phyloP scores from a whole-genome alignment of 2,888 invertebrate species.

The Caenorhabditis sp. region DNA sequence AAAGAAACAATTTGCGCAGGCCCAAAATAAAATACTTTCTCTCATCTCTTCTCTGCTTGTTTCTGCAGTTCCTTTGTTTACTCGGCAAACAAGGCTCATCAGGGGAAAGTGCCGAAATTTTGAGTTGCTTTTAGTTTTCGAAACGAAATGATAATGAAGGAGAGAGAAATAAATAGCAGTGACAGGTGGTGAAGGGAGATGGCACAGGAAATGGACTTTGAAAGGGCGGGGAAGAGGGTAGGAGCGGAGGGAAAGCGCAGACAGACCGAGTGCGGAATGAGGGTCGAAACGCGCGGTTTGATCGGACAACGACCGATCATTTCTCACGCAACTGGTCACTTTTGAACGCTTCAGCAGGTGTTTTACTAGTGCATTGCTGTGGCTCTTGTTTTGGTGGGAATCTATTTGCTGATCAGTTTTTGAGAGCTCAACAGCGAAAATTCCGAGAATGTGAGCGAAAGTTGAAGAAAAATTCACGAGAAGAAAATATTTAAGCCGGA shows the following conservation, averaged over 20 bases:
- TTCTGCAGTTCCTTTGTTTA: conserved; percentile 34
- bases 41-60: no score
- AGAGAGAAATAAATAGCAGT: not conserved
- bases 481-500: no score
- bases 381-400: no score
- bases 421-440: no score
- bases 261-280: conserved; percentile 16
- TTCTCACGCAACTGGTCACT: no score
- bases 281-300: conserved; percentile 12
- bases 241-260: conserved; percentile 19
- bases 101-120: conserved; percentile 5
- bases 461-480: no score
- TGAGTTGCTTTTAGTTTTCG: not conserved
- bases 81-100: conserved; percentile 34
- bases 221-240: not conserved
- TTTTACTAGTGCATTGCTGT: no score
- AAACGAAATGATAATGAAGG: not conserved
- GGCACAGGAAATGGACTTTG: not conserved
- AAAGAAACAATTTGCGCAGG: conserved; percentile 12
- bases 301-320: conserved; percentile 45
- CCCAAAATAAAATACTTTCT: conserved; percentile 25
- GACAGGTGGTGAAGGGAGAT: conserved; percentile 3
- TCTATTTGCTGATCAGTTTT: no score
- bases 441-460: no score
- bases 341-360: not conserved